Evolutionary conservation across 2,888 invertebrate species (phyloP).

Genomic region (Achlya flavicornis): DNA sequence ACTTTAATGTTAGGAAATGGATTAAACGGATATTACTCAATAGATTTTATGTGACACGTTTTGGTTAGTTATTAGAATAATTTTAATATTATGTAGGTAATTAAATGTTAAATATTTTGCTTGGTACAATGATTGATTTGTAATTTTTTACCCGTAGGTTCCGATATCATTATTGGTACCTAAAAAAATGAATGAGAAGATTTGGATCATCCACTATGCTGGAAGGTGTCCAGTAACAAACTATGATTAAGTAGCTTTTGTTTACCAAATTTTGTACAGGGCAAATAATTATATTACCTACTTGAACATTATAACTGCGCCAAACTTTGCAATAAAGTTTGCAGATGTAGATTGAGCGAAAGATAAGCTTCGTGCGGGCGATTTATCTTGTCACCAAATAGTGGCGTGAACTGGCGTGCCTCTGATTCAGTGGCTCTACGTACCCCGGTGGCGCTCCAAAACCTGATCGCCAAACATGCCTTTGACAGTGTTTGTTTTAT

Average conservation of each 20-base stretch:
- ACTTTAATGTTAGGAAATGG: conserved; percentile 35
- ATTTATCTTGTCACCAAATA: conserved; percentile 41
- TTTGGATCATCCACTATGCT: no score
- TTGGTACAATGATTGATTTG: no score
- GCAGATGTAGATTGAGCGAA: conserved; percentile 33
- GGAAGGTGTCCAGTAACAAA: no score
- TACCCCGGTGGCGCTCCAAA: conserved; percentile 41
- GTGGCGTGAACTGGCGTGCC: conserved; percentile 14
- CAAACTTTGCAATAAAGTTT: conserved; percentile 38
- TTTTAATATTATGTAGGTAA: conserved; percentile 11
- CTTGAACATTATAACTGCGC: no score
- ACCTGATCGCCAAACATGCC: conserved; percentile 54
- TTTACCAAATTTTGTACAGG: no score
- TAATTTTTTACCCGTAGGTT: not conserved
- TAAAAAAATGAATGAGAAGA: not conserved
- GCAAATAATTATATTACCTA: no score
- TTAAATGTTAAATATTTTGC: not conserved
- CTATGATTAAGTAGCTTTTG: no score
- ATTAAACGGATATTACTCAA: conserved; percentile 44
- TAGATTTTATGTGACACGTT: conserved; percentile 23
- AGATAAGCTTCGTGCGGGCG: conserved; percentile 34
- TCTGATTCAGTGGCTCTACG: conserved; percentile 18
- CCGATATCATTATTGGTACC: not conserved
- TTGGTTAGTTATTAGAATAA: conserved; percentile 27
- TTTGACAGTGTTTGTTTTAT: conserved; percentile 58